Evolutionary conservation across 2,888 invertebrate species (phyloP), one percentile per base, ranked within the genome.

Genomic region (Helleia helle): DNA sequence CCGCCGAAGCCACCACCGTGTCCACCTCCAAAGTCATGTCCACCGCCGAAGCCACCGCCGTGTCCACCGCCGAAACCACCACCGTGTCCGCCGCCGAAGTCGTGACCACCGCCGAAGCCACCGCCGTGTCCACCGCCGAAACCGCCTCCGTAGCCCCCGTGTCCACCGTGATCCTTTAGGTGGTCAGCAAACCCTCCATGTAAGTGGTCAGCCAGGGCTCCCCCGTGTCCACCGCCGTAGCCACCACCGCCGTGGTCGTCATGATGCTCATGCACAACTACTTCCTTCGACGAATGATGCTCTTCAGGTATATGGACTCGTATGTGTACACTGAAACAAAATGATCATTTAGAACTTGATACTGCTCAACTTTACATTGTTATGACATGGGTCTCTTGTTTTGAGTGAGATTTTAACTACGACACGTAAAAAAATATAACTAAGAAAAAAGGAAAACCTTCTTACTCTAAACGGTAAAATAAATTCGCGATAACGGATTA

Each of bases 261-360:
- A 47, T 76, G 69, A 37, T 72, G 65, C 47, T 79, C 79, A 40
- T 81, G 80, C 36, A 80, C 62, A 39, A 86, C 62, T 34, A 81
- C 73, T 58, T 86, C 83, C 54, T 85, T 83, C 1, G 77, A 61
- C 5, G 74, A 71, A 49, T 84, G 79, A 51, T 83, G 79, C 41
- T 71, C 58, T 52, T 87, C 86, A 49, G 87, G 87, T 58, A 87
- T 69, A 54, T 87, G 87, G 15, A 87, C 80, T 48, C 86, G 76
- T 55, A 87, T 87, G 56, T 87, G 87, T 39, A 87, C 87, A 59
- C 87, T 87, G 73, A 12, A 81, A 85, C 60, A 63, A 62, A 56
- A 48, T 47, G 40, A 52, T 48, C 1, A 4, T 9, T 30, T 15
- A 15, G 14, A 40, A 26, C 8, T 14, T 11, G n/a, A n/a, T n/a